Conservation (phyloP, 2,888 invertebrate species). For the Melangyna quadrimaculata region DNA sequence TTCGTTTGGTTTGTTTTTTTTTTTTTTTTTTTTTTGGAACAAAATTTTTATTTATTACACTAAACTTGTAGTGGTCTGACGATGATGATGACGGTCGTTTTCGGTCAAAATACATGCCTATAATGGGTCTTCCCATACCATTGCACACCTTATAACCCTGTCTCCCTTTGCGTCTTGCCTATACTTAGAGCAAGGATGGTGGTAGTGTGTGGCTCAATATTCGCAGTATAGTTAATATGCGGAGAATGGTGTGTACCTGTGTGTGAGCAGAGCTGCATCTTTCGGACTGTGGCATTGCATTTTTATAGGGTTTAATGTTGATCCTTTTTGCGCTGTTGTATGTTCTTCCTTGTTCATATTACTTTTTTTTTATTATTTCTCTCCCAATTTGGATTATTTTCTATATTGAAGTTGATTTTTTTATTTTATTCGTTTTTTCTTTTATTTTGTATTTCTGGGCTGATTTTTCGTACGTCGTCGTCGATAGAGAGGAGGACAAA, state of each 20-base stretch:
- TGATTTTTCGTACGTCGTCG: slow-evolving; percentile 66
- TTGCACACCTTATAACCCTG: slow-evolving; percentile 9
- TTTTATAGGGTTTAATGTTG: slow-evolving; percentile 71
- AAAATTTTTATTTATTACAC: slow-evolving; percentile 72
- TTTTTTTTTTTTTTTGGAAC: slow-evolving; percentile 39
- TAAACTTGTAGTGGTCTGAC: slow-evolving; percentile 72
- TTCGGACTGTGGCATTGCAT: slow-evolving; percentile 67
- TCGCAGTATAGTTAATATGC: slow-evolving; percentile 41
- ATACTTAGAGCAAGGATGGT: slow-evolving; percentile 19
- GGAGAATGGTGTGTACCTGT: slow-evolving; percentile 56
- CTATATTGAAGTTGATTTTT: slow-evolving; percentile 73
- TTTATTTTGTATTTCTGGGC: slow-evolving; percentile 70
- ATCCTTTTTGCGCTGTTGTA: slow-evolving; percentile 63
- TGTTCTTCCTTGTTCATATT: slow-evolving; percentile 49
- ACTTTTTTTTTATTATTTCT: slow-evolving; percentile 59
- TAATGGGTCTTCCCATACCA: slow-evolving; percentile 69
- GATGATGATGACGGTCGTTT: slow-evolving; percentile 72
- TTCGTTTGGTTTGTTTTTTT: slow-evolving; percentile 31
- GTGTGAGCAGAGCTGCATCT: slow-evolving; percentile 68
- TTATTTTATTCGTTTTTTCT: slow-evolving; percentile 21
- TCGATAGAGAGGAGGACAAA: slow-evolving; percentile 73
- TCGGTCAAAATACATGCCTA: slow-evolving; percentile 72
- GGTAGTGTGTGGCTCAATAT: slow-evolving; percentile 33
- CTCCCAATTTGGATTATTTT: slow-evolving; percentile 77
- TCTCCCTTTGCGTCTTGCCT: slow-evolving; percentile 6